Evolutionary conservation across 2,888 invertebrate genomes (phyloP).

Genomic region (Nyleta sp.): DNA sequence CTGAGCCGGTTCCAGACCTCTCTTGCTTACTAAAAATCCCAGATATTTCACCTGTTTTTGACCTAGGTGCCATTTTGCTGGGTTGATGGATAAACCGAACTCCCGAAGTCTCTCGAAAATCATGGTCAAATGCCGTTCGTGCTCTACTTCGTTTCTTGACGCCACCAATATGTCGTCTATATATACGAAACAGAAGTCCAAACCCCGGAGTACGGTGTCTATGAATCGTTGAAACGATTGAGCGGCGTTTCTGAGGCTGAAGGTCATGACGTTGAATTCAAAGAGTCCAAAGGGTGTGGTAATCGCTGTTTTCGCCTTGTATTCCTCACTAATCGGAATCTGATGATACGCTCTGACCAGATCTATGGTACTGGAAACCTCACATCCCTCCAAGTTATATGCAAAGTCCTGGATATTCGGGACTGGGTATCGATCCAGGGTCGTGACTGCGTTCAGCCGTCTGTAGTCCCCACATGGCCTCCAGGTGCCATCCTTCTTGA

Average conservation of each 20-base stretch:
- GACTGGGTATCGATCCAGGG: background rate
- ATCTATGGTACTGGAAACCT: slow-evolving; percentile 31
- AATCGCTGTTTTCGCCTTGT: slow-evolving; percentile 57
- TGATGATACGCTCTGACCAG: slow-evolving; percentile 67
- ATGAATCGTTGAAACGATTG: slow-evolving; percentile 69
- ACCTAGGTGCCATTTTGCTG: background rate
- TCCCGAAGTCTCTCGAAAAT: background rate
- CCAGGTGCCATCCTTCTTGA: background rate
- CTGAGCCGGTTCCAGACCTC: background rate
- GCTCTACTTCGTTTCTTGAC: slow-evolving; percentile 52
- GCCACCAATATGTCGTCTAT: slow-evolving; percentile 65
- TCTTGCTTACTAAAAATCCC: background rate
- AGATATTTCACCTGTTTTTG: background rate
- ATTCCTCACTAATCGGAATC: slow-evolving; percentile 64
- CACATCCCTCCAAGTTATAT: background rate
- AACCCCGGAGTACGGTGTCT: slow-evolving; percentile 61
- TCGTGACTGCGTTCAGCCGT: background rate
- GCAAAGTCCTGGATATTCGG: background rate
- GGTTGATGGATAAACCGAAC: background rate
- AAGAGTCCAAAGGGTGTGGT: slow-evolving; percentile 74
- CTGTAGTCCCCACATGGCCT: background rate
- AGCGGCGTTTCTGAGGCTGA: slow-evolving; percentile 71
- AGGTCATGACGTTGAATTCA: slow-evolving; percentile 71
- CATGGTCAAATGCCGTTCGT: slow-evolving; percentile 14
- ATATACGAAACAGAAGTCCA: slow-evolving; percentile 59